Percentiles rank a stretch among this genome's conserved stretches.
These are phyloP conservation scores for Ecliptopera silaceata DNA, from an alignment of 2,888 invertebrate genomes.

Conservation along the genomic window DNA sequence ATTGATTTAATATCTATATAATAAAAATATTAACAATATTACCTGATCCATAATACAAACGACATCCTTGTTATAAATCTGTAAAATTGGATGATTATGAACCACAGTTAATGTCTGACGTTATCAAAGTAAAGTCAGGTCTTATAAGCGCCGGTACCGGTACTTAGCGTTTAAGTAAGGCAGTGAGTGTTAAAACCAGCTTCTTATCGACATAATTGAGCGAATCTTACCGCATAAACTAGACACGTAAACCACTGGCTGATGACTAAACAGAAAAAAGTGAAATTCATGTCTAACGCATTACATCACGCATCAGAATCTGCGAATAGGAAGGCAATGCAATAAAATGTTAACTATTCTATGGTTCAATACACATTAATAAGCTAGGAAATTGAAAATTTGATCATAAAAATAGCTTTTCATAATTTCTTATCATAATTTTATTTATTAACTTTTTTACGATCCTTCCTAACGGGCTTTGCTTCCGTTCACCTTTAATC, in stretches of 20 bases:
- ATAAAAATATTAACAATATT: constrained; percentile 25
- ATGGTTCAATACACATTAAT: constrained; percentile 56
- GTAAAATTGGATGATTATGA: constrained; percentile 39
- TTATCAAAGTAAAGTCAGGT: not conserved
- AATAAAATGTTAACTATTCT: constrained; percentile 54
- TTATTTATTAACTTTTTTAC: constrained; percentile 9
- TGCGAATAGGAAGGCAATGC: constrained; percentile 43
- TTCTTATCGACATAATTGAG: constrained; percentile 27
- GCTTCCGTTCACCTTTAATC: not conserved
- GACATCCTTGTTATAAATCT: constrained; percentile 67
- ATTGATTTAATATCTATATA: not conserved
- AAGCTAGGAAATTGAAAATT: constrained; percentile 48
- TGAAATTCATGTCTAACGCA: constrained; percentile 60
- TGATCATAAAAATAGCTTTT: constrained; percentile 25
- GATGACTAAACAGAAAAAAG: constrained; percentile 60
- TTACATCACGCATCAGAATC: constrained; percentile 54
- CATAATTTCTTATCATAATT: not conserved
- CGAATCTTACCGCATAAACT: constrained; percentile 60
- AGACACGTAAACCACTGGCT: constrained; percentile 46
- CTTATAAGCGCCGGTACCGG: not conserved
- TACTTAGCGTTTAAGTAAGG: constrained; percentile 18
- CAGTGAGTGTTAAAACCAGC: constrained; percentile 13
- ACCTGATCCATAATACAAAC: constrained; percentile 66
- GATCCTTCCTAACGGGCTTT: constrained; percentile 1
- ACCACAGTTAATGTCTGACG: too few species aligned